Base-by-base conservation (phyloP, 2,113 vertebrate species). In the Mobula birostris region DNA sequence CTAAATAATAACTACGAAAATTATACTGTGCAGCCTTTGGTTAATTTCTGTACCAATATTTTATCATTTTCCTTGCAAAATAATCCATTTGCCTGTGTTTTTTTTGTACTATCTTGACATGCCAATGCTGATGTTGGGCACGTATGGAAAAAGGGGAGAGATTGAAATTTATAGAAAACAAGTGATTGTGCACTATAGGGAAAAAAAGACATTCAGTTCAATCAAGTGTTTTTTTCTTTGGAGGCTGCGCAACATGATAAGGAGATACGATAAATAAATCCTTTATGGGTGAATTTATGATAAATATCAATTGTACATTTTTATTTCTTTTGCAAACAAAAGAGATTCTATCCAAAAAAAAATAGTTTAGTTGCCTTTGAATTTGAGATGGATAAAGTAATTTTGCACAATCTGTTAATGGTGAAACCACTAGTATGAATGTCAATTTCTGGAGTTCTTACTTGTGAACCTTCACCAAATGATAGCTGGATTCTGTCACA, bases 211-310 rank as follows among this genome's bases (percentile, higher is more conserved):
- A 32, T 32, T 90, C 85, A 66, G 36, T 66, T n/a, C 7, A 15
- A 90, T 90, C 83, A 90, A 32, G 12, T 90, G 2, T 66, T 66
- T n/a, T 15, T 90, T 74, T 74, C 19, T 61, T 66, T 66, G 61
- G n/a, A 63, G 17, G 29, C 63, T 68, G 29, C 12, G 66, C 17
- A 90, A 17, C 96, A 97, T 98, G 98, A 98, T 98, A 98, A 98
- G 97, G 98, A 98, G 98, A 98, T 97, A 97, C 97, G 98, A 98
- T 98, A 98, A 98, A 98, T 97, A 97, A 74, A 95, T 95, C 95
- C 21, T 96, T 96, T 95, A 96, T 94, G 95, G 95, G 96, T 97
- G 29, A 97, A 97, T 96, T 97, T 97, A 97, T 96, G 97, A 96
- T 95, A 96, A 96, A 77, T 36, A 94, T 40, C 63, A 70, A 48